phyloP scores from a whole-genome alignment of 2,113 vertebrate genomes.

The Cricetomys ansorgei region DNA sequence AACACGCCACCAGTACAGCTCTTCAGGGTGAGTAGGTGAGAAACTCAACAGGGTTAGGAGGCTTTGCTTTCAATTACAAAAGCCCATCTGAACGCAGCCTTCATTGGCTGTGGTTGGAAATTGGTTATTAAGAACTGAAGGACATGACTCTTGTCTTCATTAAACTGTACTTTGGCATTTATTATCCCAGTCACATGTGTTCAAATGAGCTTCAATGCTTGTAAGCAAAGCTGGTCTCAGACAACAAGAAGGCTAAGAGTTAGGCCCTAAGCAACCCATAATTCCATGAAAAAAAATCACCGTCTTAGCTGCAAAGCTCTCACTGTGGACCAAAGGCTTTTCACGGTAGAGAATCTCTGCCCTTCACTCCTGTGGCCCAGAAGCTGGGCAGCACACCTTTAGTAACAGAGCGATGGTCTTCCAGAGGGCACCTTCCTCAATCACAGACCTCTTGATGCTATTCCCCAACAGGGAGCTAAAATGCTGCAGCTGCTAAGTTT shows the following conservation, averaged over 20 bases:
- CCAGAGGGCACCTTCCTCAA: conserved; percentile 28
- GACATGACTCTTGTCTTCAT: conserved; percentile 78
- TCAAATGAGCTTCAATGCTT: conserved; percentile 85
- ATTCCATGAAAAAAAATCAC: conserved; percentile 69
- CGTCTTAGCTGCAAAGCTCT: conserved; percentile 49
- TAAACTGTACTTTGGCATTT: conserved; percentile 84
- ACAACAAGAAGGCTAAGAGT: conserved; percentile 71
- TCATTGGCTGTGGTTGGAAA: conserved; percentile 69
- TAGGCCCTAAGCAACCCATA: conserved; percentile 58
- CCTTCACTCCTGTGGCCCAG: conserved; percentile 55
- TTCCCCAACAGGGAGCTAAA: conserved; percentile 84
- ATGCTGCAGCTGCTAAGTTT: conserved; percentile 84
- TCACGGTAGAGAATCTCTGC: conserved; percentile 44
- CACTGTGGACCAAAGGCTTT: conserved; percentile 62
- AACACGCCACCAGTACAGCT: conserved; percentile 44
- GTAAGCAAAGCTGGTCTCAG: conserved; percentile 83
- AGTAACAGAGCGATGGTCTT: conserved; percentile 54
- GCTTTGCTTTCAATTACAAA: conserved; percentile 76
- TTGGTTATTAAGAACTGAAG: conserved; percentile 63
- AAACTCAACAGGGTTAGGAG: conserved; percentile 68
- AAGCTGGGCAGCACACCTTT: conserved; percentile 55
- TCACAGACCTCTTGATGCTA: conserved; percentile 49
- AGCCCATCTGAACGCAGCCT: conserved; percentile 78
- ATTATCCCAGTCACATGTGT: conserved; percentile 85
- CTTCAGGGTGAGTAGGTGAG: conserved; percentile 42